Conservation (phyloP, 2,888 invertebrate genomes). For the Lycocerus yunnanus region DNA sequence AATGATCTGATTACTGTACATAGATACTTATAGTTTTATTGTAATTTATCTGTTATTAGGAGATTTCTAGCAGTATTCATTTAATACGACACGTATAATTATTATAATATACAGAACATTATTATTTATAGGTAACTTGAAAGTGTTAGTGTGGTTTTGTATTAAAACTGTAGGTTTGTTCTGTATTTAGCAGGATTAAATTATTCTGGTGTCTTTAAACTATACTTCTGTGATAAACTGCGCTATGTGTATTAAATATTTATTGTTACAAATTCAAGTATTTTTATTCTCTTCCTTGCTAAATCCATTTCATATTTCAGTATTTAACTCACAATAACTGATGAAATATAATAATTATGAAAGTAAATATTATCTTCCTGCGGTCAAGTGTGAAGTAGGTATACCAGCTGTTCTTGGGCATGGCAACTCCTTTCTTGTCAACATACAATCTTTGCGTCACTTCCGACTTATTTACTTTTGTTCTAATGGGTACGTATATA, state of each 20-base stretch:
- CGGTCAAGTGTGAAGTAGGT: conserved; percentile 33
- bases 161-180: conserved; percentile 14
- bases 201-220: conserved; percentile 27
- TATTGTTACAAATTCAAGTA: conserved; percentile 28
- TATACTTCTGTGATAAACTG: conserved; percentile 32
- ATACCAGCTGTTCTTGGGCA: conserved; percentile 30
- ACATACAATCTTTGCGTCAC: conserved; percentile 35
- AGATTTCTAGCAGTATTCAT: conserved; percentile 31
- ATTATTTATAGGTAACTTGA: conserved; percentile 3
- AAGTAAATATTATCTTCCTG: conserved; percentile 45
- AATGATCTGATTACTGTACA: conserved; percentile 5
- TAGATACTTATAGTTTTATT: neutral
- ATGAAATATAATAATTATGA: conserved; percentile 32
- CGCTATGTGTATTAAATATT: conserved; percentile 30
- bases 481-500: neutral
- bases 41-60: conserved; percentile 19
- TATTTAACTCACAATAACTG: neutral
- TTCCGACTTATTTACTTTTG: conserved; percentile 31
- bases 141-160: conserved; percentile 12
- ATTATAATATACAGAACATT: conserved; percentile 1
- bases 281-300: conserved; percentile 13
- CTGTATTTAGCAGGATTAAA: conserved; percentile 18
- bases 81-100: conserved; percentile 13
- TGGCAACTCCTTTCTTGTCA: conserved; percentile 35
- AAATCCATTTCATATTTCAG: conserved; percentile 1